A percentile compares a stretch with the other conserved stretches of the same genome.
phyloP scores from a whole-genome alignment of 2,888 invertebrate genomes.

The Notodonta ziczac region DNA sequence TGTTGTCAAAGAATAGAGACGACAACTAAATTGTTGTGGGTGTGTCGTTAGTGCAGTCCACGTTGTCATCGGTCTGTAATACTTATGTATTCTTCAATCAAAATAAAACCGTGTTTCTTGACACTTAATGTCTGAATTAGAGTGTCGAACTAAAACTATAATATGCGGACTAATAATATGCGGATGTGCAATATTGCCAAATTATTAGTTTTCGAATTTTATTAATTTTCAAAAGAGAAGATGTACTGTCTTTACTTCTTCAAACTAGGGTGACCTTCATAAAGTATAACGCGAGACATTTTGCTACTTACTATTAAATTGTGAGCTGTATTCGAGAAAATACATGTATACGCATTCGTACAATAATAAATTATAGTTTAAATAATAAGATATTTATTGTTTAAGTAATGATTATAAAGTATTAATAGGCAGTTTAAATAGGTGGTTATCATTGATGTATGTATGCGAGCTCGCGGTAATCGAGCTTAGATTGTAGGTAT shows the following conservation, averaged over 20 bases:
- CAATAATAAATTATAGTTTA: constrained; percentile 78
- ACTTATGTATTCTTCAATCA: too few species aligned
- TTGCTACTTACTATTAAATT: constrained; percentile 42
- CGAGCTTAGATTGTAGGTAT: constrained; percentile 31
- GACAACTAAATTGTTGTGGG: too few species aligned
- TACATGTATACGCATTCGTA: constrained; percentile 83
- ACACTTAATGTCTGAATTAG: too few species aligned
- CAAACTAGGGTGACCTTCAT: constrained; percentile 8
- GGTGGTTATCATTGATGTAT: constrained; percentile 59
- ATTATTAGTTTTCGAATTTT: too few species aligned
- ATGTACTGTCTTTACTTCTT: not conserved
- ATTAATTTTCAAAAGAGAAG: too few species aligned
- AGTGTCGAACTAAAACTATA: not conserved
- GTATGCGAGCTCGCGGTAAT: constrained; percentile 42
- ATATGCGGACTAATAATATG: not conserved
- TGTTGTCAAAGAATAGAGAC: too few species aligned
- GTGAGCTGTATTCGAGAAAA: constrained; percentile 78
- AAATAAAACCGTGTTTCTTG: too few species aligned
- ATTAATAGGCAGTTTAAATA: constrained; percentile 54
- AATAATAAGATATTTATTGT: constrained; percentile 73
- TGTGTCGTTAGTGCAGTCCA: too few species aligned
- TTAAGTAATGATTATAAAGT: constrained; percentile 67
- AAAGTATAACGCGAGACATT: constrained; percentile 18
- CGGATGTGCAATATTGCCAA: not conserved
- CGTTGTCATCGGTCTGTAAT: too few species aligned